Evolutionary conservation across 2,113 vertebrate genomes (phyloP), one percentile per base, ranked within the genome.

Genomic region (Todiramphus saurophagus): DNA sequence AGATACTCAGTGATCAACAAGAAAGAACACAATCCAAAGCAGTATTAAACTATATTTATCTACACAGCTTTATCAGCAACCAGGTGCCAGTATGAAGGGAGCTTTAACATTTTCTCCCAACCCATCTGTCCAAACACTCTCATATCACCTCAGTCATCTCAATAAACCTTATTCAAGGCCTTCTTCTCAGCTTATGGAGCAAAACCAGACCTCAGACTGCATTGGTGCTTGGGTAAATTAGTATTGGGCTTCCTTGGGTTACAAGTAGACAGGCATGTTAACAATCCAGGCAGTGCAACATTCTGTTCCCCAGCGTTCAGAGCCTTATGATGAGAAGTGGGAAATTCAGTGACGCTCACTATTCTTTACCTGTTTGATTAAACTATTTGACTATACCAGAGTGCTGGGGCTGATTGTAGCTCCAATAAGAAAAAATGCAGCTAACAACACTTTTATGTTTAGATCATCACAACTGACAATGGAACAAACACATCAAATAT

Each of bases 21-120:
- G 31, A 88, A 95, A 68, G 50, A 95, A 90, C 24, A 74, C 9
- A 90, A 58, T 51, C 82, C 64, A 76, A 92, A 94, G 70, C 25
- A 39, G 66, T 86, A 83, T 95, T 87, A 91, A 97, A 86, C 93
- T 46, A 9, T 37, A 90, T 81, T 93, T 87, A 89, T 73, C 58
- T 50, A 63, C 12, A 79, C 17, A 68, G 27, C 11, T 10, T 72
- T 89, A 87, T 67, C 66, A 90, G 72, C 31, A 60, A 89, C 20
- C 75, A 96, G 60, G 13, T 73, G 27, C 12, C 48, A 84, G 13
- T 53, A 85, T 37, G 24, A 68, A 83, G 10, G 30, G 27, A 84
- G 39, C 24, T 92, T 77, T 87, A 96, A 53, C 33, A 55, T 70
- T 27, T 56, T 90, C 55, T 88, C 35, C 30, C 39, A 75, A 37